Percentiles rank a stretch among this genome's conserved stretches.
Evolutionary conservation across 2,113 vertebrate species (phyloP).

Genomic region (Mastomys coucha): DNA sequence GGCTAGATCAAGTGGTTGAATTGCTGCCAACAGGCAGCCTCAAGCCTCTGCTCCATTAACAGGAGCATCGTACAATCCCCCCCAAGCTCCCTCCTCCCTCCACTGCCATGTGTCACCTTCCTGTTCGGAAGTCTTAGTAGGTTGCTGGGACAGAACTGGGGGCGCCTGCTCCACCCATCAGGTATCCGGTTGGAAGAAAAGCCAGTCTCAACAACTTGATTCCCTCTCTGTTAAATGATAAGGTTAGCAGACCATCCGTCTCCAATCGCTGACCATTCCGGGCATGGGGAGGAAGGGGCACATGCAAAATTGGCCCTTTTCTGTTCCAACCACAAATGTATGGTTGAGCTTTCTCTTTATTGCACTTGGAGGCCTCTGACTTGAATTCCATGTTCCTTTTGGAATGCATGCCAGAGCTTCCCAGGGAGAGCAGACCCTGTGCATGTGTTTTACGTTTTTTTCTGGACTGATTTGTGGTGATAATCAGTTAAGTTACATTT

Average conservation of each 20-base stretch:
- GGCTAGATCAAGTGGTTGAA: conserved; percentile 27
- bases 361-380: conserved; percentile 40
- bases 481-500: conserved; percentile 77
- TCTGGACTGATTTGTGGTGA: conserved; percentile 70
- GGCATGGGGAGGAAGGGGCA: conserved; percentile 18
- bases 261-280: conserved; percentile 61
- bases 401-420: conserved; percentile 50
- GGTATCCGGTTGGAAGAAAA: conserved; percentile 85
- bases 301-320: conserved; percentile 44
- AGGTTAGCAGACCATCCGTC: conserved; percentile 79
- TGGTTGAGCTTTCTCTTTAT: conserved; percentile 22
- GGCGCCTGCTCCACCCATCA: conserved; percentile 84
- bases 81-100: not conserved
- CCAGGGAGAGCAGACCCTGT: conserved; percentile 59
- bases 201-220: conserved; percentile 83
- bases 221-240: conserved; percentile 73
- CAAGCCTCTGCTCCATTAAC: not conserved
- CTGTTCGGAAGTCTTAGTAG: conserved; percentile 86
- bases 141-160: conserved; percentile 82
- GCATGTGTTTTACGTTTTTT: conserved; percentile 75
- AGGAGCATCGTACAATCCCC: not conserved
- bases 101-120: conserved; percentile 78
- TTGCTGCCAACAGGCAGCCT: conserved; percentile 32
- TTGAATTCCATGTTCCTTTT: conserved; percentile 54
- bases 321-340: conserved; percentile 74